Evolutionary conservation across 2,797 vertebrate genomes (phyloP).

Genomic region (Sebastes iracundus): DNA sequence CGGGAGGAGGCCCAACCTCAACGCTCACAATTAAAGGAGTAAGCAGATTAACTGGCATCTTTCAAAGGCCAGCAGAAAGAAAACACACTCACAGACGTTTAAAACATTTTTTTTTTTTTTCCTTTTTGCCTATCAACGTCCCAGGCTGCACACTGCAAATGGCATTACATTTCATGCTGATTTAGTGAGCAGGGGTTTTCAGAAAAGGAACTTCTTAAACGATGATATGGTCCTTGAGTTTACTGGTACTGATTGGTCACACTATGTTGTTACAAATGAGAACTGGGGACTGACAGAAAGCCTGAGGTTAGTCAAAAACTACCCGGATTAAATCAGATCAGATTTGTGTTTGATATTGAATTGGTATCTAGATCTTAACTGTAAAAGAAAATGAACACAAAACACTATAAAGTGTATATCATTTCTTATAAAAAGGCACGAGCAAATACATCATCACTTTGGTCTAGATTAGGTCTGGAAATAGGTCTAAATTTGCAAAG

Average conservation of each 20-base stretch:
- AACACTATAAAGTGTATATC: neutral
- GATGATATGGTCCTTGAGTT: slow-evolving; percentile 84
- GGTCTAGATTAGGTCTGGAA: slow-evolving; percentile 36
- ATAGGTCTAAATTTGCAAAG: slow-evolving; percentile 46
- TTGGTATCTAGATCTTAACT: neutral
- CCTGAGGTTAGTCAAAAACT: neutral
- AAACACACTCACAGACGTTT: slow-evolving; percentile 80
- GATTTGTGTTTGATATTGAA: slow-evolving; percentile 3
- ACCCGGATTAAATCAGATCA: neutral
- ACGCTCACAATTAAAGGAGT: slow-evolving; percentile 86
- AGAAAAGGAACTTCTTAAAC: slow-evolving; percentile 70
- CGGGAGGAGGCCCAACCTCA: slow-evolving; percentile 80
- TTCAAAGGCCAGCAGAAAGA: slow-evolving; percentile 80
- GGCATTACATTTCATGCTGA: slow-evolving; percentile 89
- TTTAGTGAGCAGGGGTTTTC: slow-evolving; percentile 77
- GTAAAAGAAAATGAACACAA: neutral
- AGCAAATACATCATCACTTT: neutral
- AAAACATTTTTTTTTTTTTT: slow-evolving; percentile 64
- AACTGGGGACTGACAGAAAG: slow-evolving; percentile 8
- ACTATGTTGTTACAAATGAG: slow-evolving; percentile 55
- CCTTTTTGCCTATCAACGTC: slow-evolving; percentile 47
- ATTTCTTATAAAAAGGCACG: neutral
- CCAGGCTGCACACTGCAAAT: slow-evolving; percentile 75
- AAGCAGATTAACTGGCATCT: slow-evolving; percentile 86
- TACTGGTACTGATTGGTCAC: slow-evolving; percentile 78